Conservation (phyloP, 2,888 invertebrate genomes). For the Galerucella pusilla region DNA sequence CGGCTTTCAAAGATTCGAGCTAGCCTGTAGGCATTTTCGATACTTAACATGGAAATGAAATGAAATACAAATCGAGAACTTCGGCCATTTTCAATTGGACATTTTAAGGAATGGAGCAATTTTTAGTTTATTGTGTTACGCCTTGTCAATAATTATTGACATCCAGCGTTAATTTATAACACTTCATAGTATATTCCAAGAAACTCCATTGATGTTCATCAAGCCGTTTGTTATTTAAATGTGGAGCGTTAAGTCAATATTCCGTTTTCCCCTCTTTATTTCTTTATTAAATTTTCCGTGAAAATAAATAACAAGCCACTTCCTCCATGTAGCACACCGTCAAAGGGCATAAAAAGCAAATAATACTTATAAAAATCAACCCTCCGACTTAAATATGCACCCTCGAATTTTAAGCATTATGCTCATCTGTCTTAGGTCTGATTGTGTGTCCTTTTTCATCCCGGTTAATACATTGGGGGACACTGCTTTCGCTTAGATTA, state of each 20-base stretch:
- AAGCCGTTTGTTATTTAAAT: slow-evolving; percentile 10
- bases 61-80: no score
- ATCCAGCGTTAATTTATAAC: neutral
- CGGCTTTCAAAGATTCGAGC: no score
- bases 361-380: slow-evolving; percentile 34
- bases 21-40: no score
- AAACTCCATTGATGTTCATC: neutral
- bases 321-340: slow-evolving; percentile 21
- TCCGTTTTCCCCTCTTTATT: slow-evolving; percentile 8
- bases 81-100: no score
- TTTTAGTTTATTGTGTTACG: no score
- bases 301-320: slow-evolving; percentile 33
- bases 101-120: no score
- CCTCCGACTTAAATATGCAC: slow-evolving; percentile 35
- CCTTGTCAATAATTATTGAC: no score
- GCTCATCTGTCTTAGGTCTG: slow-evolving; percentile 35
- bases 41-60: no score
- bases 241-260: slow-evolving; percentile 7
- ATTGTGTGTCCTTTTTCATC: slow-evolving; percentile 26
- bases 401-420: slow-evolving; percentile 30
- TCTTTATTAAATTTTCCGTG: slow-evolving; percentile 27
- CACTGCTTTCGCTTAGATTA: slow-evolving; percentile 23
- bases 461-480: slow-evolving; percentile 11
- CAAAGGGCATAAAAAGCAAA: slow-evolving; percentile 35
- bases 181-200: neutral